A percentile compares a stretch with the other conserved stretches of the same genome.
These are phyloP conservation scores for Brachionus manjavacas DNA, from an alignment of 1,140 invertebrate genomes.

Conservation along the genomic window DNA sequence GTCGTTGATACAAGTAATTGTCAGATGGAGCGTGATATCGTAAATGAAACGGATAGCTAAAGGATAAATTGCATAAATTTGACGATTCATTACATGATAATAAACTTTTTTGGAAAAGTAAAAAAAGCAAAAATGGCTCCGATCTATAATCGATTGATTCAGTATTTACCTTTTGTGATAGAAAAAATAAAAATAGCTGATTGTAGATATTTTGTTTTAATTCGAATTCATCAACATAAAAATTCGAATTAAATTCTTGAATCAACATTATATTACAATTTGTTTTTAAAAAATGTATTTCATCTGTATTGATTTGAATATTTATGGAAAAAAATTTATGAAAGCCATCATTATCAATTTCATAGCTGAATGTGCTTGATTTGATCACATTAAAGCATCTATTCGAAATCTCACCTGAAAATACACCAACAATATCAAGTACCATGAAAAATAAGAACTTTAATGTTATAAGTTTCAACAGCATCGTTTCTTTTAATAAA, in stretches of 20 bases:
- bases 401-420: not conserved
- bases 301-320: not conserved
- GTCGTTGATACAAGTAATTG: not conserved
- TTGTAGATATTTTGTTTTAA: not conserved
- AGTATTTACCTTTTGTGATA: conserved; percentile 4
- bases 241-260: not conserved
- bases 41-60: not conserved
- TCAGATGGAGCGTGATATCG: not conserved
- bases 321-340: not conserved
- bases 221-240: conserved; percentile 31
- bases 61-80: not conserved
- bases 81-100: not conserved
- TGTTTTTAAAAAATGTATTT: not conserved
- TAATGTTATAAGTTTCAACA: not conserved
- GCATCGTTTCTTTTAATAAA: not conserved
- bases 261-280: not conserved
- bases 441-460: not conserved
- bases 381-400: not conserved
- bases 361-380: not conserved
- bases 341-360: not conserved
- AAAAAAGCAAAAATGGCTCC: not conserved
- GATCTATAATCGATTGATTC: conserved; percentile 24
- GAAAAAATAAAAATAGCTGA: not conserved
- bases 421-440: not conserved
- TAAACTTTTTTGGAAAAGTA: not conserved